phyloP scores from a whole-genome alignment of 1,140 invertebrate species.

The Pachyrhynchus sulphureomaculatus region DNA sequence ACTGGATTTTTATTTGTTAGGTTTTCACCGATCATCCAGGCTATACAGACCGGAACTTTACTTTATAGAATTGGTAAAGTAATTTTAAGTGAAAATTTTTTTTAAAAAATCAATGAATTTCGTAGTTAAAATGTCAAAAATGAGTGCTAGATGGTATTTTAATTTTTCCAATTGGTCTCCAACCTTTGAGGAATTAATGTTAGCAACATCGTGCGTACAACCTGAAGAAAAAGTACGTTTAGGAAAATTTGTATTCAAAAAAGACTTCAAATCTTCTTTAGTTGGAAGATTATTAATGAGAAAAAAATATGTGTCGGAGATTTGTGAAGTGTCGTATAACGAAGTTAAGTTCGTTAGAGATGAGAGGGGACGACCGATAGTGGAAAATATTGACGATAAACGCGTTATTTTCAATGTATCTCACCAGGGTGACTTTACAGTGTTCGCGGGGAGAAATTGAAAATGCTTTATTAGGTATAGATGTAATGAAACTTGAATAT shows the following conservation, averaged over 20 bases:
- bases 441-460: constrained; percentile 71
- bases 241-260: constrained; percentile 77
- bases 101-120: too few species aligned
- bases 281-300: constrained; percentile 82
- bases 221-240: constrained; percentile 84
- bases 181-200: constrained; percentile 67
- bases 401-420: constrained; percentile 83
- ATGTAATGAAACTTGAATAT: constrained; percentile 76
- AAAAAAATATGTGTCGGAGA: constrained; percentile 70
- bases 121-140: constrained; percentile 15
- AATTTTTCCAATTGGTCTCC: constrained; percentile 79
- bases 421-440: constrained; percentile 85
- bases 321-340: constrained; percentile 64
- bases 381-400: constrained; percentile 43
- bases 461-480: constrained; percentile 57
- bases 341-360: constrained; percentile 65
- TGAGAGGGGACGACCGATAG: constrained; percentile 64
- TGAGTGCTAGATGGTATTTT: constrained; percentile 79
- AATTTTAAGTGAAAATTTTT: too few species aligned
- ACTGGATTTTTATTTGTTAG: constrained; percentile 13
- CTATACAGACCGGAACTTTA: constrained; percentile 42
- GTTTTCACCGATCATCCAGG: constrained; percentile 51
- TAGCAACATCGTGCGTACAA: constrained; percentile 75
- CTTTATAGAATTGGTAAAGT: background rate
- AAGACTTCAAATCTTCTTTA: constrained; percentile 84